Evolutionary conservation across 2,797 vertebrate genomes (phyloP).

Genomic region (Cuniculus paca): DNA sequence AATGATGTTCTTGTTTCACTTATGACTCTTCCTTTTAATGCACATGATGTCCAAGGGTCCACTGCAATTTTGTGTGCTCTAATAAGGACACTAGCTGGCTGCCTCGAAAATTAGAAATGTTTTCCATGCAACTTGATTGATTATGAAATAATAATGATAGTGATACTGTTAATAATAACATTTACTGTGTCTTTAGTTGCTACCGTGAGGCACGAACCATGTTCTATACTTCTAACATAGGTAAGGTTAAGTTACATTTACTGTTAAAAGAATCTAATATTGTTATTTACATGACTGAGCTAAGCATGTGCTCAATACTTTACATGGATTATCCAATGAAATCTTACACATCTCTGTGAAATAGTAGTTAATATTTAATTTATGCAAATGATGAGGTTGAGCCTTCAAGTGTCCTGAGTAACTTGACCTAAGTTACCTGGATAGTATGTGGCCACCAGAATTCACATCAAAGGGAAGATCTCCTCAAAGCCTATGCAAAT

Average conservation of each 20-base stretch:
- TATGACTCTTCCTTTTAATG: not conserved
- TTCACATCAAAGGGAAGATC: not conserved
- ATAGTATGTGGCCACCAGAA: not conserved
- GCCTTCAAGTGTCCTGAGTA: not conserved
- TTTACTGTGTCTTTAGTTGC: not conserved
- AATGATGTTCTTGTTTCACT: not conserved
- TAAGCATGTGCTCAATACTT: not conserved
- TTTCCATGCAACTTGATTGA: constrained; percentile 18
- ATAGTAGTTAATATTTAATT: not conserved
- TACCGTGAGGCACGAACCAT: not conserved
- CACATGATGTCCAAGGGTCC: not conserved
- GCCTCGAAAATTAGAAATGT: constrained; percentile 5
- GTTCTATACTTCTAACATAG: not conserved
- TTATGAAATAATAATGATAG: not conserved
- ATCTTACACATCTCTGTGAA: not conserved
- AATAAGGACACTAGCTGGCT: not conserved
- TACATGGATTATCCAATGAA: not conserved
- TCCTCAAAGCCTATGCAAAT: not conserved
- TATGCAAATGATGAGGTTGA: not conserved
- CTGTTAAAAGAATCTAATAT: not conserved
- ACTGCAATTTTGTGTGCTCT: not conserved
- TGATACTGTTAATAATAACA: not conserved
- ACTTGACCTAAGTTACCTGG: not conserved
- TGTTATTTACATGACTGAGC: not conserved
- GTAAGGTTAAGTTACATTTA: not conserved